Percentiles rank a stretch among this genome's conserved stretches.
Conservation (phyloP, 2,888 invertebrate species). For the Zeuzera pyrina region DNA sequence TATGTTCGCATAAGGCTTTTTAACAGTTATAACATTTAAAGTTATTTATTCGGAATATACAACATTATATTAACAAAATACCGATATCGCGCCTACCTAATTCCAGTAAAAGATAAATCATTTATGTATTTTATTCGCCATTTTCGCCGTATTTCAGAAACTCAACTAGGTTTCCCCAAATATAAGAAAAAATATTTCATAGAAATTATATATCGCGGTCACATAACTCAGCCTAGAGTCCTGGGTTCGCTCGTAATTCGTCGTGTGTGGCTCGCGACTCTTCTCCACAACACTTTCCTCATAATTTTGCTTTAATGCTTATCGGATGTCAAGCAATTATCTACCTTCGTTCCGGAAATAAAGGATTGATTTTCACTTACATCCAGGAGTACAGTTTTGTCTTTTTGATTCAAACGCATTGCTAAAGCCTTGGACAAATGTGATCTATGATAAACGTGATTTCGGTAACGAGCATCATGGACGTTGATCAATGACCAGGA, state of each 20-base stretch:
- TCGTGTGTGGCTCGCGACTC: conserved; percentile 70
- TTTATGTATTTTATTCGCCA: too few relatives aligned
- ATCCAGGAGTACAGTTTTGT: conserved; percentile 16
- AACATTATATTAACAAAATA: too few relatives aligned
- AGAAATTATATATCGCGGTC: conserved; percentile 58
- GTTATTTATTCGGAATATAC: too few relatives aligned
- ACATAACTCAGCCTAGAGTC: conserved; percentile 55
- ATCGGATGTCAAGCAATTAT: conserved; percentile 21
- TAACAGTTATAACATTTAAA: too few relatives aligned
- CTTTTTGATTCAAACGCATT: conserved; percentile 22
- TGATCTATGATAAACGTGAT: conserved; percentile 71
- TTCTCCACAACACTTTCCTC: conserved; percentile 37
- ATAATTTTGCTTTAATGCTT: conserved; percentile 34
- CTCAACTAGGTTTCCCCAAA: conserved; percentile 2
- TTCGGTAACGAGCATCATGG: conserved; percentile 61
- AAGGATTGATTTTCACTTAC: conserved; percentile 23
- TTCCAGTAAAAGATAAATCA: too few relatives aligned
- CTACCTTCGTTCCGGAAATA: conserved; percentile 18
- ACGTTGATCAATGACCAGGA: conserved; percentile 54
- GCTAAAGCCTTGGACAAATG: conserved; percentile 65
- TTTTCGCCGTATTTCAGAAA: too few relatives aligned
- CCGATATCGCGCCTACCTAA: too few relatives aligned
- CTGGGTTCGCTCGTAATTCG: conserved; percentile 60
- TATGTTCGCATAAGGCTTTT: too few relatives aligned
- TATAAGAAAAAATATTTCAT: conserved; percentile 40